Evolutionary conservation across 2,797 vertebrate species (phyloP).

Genomic region (Podargus strigoides): DNA sequence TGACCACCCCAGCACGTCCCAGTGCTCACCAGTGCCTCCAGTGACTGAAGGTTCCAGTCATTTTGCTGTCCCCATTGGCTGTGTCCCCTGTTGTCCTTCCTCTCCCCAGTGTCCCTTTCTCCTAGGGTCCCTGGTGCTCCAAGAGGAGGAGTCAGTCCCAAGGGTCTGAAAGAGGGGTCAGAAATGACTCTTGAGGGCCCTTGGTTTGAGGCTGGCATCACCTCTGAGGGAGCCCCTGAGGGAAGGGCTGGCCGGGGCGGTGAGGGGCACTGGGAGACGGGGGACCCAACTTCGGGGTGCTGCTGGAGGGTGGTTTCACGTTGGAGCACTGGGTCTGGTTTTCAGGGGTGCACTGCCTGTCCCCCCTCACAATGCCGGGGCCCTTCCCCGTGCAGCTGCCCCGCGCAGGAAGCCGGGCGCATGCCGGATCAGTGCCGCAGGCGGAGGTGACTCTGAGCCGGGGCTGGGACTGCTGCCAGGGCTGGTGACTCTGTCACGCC

Average conservation of each 20-base stretch:
- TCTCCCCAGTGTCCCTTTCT: background rate
- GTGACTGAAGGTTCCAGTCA: background rate
- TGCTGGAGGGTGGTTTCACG: background rate
- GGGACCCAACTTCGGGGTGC: too few relatives aligned
- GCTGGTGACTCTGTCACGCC: background rate
- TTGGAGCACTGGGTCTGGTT: background rate
- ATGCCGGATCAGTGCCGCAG: background rate
- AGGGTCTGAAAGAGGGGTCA: background rate
- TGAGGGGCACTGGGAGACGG: background rate
- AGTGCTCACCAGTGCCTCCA: background rate
- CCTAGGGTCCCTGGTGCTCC: too few relatives aligned
- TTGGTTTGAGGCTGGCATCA: background rate
- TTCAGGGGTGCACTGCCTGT: too few relatives aligned
- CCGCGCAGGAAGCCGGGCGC: background rate
- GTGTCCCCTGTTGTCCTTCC: too few relatives aligned
- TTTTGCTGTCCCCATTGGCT: too few relatives aligned
- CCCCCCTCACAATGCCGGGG: background rate
- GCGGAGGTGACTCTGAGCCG: accelerated
- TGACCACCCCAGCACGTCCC: too few relatives aligned
- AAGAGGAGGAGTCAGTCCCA: background rate
- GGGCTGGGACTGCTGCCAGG: background rate
- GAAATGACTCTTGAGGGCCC: too few relatives aligned
- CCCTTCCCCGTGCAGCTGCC: background rate
- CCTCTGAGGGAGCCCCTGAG: background rate
- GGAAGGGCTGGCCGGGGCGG: background rate